phyloP scores from a whole-genome alignment of 2,888 invertebrate genomes.

The Lasioglossum villosulum region DNA sequence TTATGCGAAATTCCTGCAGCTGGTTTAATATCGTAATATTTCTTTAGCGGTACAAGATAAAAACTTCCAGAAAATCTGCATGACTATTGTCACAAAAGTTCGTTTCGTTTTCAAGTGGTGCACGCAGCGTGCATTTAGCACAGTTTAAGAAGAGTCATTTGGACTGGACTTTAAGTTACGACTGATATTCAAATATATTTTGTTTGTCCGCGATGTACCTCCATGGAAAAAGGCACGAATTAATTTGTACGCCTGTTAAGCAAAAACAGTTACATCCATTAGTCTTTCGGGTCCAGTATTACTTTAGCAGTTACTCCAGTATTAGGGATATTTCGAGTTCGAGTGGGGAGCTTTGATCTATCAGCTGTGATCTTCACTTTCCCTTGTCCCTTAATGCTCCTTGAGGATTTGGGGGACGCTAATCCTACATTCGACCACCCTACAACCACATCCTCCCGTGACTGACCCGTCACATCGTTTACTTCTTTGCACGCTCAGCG shows the following conservation, averaged over 20 bases:
- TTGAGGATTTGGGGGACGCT: not conserved
- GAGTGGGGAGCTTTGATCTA: conserved; percentile 6
- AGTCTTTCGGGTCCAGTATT: not conserved
- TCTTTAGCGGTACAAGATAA: not conserved
- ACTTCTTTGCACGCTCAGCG: conserved; percentile 4
- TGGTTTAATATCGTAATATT: not conserved
- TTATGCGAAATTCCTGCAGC: not conserved
- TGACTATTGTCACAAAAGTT: not conserved
- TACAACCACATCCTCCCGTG: not conserved
- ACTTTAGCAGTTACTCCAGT: too few relatives aligned
- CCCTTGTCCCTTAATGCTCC: not conserved
- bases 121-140: not conserved
- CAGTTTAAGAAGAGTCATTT: not conserved
- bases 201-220: not conserved
- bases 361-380: not conserved
- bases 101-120: not conserved
- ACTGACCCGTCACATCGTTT: conserved; percentile 8
- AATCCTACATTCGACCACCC: not conserved
- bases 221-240: not conserved
- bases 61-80: not conserved
- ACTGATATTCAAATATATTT: too few relatives aligned
- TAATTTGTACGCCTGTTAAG: not conserved
- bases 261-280: not conserved
- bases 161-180: too few relatives aligned
- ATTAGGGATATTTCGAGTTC: not conserved